Evolutionary conservation across 2,113 vertebrate species (phyloP).

Genomic region (Jacana jacana): DNA sequence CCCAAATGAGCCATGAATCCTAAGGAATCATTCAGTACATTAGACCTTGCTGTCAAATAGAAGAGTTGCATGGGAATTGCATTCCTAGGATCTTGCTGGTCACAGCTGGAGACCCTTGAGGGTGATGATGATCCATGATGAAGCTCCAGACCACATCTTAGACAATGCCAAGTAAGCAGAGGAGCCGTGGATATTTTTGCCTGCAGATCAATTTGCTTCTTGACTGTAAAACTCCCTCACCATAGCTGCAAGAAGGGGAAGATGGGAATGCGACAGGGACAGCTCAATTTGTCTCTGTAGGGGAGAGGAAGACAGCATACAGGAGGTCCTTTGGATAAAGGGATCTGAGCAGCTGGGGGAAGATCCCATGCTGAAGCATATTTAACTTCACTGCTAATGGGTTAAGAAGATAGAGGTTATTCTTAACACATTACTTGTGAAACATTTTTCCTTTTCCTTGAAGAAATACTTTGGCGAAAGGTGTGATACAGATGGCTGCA

Average conservation of each 20-base stretch:
- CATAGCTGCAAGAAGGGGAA: background rate
- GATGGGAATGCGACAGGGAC: background rate
- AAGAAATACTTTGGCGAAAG: background rate
- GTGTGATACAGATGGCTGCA: background rate
- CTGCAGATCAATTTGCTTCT: background rate
- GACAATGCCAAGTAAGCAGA: background rate
- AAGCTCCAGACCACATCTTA: background rate
- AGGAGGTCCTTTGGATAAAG: background rate
- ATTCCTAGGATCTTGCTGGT: background rate
- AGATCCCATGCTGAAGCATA: background rate
- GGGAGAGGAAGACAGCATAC: background rate
- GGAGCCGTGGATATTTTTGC: background rate
- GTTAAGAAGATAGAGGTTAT: background rate
- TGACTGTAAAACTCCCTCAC: background rate
- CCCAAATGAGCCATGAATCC: background rate
- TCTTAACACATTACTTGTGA: background rate
- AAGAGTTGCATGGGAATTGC: background rate
- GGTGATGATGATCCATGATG: background rate
- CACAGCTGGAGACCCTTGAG: background rate
- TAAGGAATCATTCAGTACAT: background rate
- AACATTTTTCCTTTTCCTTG: background rate
- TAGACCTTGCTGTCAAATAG: background rate
- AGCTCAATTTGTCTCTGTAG: background rate
- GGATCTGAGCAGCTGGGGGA: background rate
- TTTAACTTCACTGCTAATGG: background rate